Evolutionary conservation across 2,797 vertebrate species (phyloP).

Genomic region (Parauchenoglanis punctatus): DNA sequence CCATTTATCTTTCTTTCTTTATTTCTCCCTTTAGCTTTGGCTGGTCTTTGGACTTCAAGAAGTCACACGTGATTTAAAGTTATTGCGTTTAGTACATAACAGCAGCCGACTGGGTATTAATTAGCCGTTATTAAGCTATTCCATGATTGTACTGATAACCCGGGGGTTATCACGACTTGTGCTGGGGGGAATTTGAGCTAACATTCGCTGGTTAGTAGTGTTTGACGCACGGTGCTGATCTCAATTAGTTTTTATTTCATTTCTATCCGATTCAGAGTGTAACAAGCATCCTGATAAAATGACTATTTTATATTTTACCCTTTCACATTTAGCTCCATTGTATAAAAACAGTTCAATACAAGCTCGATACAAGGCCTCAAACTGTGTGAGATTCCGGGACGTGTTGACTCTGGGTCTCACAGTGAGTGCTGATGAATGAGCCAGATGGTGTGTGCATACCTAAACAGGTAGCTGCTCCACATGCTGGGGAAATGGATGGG

Average conservation of each 20-base stretch:
- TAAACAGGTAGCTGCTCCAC: slow-evolving; percentile 54
- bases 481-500: slow-evolving; percentile 71
- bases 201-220: slow-evolving; percentile 33
- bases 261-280: neutral
- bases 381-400: slow-evolving; percentile 37
- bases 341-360: neutral
- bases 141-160: slow-evolving; percentile 41
- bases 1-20: slow-evolving; percentile 50
- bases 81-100: slow-evolving; percentile 54
- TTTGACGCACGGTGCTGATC: slow-evolving; percentile 11
- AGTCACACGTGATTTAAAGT: slow-evolving; percentile 52
- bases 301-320: neutral
- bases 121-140: slow-evolving; percentile 54
- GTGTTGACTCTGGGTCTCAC: slow-evolving; percentile 50
- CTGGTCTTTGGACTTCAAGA: slow-evolving; percentile 45
- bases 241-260: neutral
- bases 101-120: slow-evolving; percentile 56
- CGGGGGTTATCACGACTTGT: slow-evolving; percentile 10
- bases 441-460: slow-evolving; percentile 63
- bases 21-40: slow-evolving; percentile 52
- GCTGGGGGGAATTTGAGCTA: slow-evolving; percentile 33
- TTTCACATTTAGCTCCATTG: neutral
- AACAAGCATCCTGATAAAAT: no score
- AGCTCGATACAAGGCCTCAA: slow-evolving; percentile 16
- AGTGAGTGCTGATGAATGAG: slow-evolving; percentile 58